Evolutionary conservation across 2,113 vertebrate genomes (phyloP).

Genomic region (Brachyistius frenatus): DNA sequence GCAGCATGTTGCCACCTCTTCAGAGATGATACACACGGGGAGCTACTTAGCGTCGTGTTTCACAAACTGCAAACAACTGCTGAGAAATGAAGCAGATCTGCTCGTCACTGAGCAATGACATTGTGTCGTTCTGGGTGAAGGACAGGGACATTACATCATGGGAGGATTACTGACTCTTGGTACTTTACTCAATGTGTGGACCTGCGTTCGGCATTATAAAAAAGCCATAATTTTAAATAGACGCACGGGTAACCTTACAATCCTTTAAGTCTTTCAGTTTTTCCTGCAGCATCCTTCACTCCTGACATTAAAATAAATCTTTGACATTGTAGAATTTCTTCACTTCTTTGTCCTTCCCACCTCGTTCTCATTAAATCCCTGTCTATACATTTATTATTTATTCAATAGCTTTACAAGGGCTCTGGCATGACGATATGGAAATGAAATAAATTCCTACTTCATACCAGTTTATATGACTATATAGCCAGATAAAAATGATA

Average conservation of each 20-base stretch:
- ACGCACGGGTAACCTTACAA: background rate
- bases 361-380: background rate
- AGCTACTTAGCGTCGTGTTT: constrained; percentile 62
- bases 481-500: background rate
- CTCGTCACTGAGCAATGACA: constrained; percentile 38
- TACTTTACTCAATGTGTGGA: constrained; percentile 8
- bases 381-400: background rate
- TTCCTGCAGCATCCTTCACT: constrained; percentile 1
- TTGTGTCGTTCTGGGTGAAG: constrained; percentile 30
- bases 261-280: background rate
- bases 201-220: constrained; percentile 2
- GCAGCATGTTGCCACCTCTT: constrained; percentile 39
- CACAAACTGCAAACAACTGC: constrained; percentile 64
- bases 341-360: background rate
- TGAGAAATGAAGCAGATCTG: constrained; percentile 45
- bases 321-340: constrained; percentile 4
- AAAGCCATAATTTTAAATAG: background rate
- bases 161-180: constrained; percentile 27
- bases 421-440: background rate
- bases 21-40: constrained; percentile 53
- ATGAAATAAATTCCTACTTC: no score
- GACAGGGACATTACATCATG: constrained; percentile 27
- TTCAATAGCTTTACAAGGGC: background rate
- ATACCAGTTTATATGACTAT: background rate
- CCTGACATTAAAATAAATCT: background rate